phyloP scores from a whole-genome alignment of 2,113 vertebrate genomes.

The Romanogobio albipinnatus region DNA sequence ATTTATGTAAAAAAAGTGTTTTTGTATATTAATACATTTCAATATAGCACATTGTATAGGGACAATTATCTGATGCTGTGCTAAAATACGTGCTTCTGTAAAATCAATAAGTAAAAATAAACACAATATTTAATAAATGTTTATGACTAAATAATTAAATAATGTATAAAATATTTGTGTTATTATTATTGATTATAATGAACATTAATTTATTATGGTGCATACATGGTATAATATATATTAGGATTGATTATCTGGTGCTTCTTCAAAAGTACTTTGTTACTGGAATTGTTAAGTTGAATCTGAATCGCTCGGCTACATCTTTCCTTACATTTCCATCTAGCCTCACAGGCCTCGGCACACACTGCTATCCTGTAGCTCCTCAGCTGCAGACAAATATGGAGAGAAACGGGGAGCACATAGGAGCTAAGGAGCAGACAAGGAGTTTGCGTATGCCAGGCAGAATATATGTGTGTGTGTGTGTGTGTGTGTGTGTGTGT shows the following conservation, averaged over 20 bases:
- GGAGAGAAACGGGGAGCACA: neutral
- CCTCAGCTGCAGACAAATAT: slow-evolving; percentile 18
- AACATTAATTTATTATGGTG: neutral
- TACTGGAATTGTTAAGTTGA: neutral
- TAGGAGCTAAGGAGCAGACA: neutral
- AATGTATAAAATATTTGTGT: neutral
- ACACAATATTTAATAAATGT: neutral
- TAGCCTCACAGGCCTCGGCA: neutral
- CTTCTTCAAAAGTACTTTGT: neutral
- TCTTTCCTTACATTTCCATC: neutral
- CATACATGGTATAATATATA: neutral
- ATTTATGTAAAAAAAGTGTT: neutral
- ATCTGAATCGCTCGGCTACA: neutral
- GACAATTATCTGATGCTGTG: no score
- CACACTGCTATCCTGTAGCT: neutral
- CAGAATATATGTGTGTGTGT: neutral
- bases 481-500: slow-evolving; percentile 16
- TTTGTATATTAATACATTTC: no score
- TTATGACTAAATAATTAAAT: no score
- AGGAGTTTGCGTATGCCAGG: slow-evolving; percentile 5
- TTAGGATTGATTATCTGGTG: neutral
- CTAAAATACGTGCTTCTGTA: no score
- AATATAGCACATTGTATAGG: no score
- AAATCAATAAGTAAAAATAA: neutral
- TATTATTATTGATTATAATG: neutral